Percentiles rank a stretch among this genome's conserved stretches.
phyloP scores from a whole-genome alignment of 2,797 vertebrate genomes.

The Enteromius thamalakanensis region DNA sequence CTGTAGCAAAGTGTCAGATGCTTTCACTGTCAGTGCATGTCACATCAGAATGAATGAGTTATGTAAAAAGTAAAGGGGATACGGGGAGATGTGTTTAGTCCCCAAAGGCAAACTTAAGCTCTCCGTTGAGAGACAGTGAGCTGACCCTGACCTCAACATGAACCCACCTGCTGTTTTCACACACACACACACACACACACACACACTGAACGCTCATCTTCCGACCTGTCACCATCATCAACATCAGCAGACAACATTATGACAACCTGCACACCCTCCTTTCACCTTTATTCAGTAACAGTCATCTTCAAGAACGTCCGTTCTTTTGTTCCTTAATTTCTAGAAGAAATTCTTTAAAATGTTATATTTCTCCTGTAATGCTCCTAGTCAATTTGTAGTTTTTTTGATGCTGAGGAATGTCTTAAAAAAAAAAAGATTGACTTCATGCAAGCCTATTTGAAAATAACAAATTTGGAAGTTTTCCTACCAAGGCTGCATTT shows the following conservation, averaged over 20 bases:
- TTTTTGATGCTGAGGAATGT: background rate
- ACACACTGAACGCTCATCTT: no score
- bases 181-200: background rate
- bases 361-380: background rate
- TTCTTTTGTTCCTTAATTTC: background rate
- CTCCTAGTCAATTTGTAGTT: no score
- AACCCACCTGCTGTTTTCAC: conserved; percentile 26
- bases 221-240: no score
- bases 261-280: no score
- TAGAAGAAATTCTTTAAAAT: background rate
- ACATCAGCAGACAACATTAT: no score
- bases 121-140: conserved; percentile 24
- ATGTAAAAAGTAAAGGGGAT: conserved; percentile 20
- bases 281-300: no score
- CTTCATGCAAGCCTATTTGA: background rate
- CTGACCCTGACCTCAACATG: conserved; percentile 51
- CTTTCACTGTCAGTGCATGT: conserved; percentile 39
- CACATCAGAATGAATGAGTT: conserved; percentile 51
- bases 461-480: background rate
- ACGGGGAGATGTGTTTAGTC: conserved; percentile 17
- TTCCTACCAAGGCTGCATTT: background rate
- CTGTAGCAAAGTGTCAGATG: conserved; percentile 26
- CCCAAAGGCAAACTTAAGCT: conserved; percentile 28
- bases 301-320: no score
- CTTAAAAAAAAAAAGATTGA: background rate